These are phyloP conservation scores for Diplazon laetatorius DNA, from an alignment of 2,888 invertebrate genomes.

Conservation along the genomic window DNA sequence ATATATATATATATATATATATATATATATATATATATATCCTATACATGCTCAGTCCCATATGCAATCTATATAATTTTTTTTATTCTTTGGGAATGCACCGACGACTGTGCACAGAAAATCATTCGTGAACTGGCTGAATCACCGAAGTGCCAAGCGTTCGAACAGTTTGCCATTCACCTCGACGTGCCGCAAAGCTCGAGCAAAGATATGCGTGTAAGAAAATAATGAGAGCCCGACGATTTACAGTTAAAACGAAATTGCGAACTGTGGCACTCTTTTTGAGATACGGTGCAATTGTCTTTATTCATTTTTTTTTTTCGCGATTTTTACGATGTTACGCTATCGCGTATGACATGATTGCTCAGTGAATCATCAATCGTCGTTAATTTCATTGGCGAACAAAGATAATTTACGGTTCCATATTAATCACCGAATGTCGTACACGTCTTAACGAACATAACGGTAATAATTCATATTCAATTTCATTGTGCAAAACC, in stretches of 20 bases:
- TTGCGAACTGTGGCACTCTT: conserved; percentile 5
- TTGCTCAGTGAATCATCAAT: conserved; percentile 52
- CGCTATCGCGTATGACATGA: conserved; percentile 38
- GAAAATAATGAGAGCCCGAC: conserved; percentile 66
- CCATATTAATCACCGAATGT: conserved; percentile 9
- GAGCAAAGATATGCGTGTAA: conserved; percentile 17
- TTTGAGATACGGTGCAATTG: conserved; percentile 10
- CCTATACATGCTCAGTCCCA: too few species aligned
- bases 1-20: too few species aligned
- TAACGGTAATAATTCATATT: conserved; percentile 31
- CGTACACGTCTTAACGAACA: conserved; percentile 5
- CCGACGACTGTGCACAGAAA: too few species aligned
- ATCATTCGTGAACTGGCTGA: not conserved
- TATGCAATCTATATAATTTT: too few species aligned
- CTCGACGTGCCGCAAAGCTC: conserved; percentile 54
- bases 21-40: too few species aligned
- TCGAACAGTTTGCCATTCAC: conserved; percentile 24
- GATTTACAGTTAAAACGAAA: conserved; percentile 44
- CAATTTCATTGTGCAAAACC: conserved; percentile 23
- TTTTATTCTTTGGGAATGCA: too few species aligned
- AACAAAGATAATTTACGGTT: conserved; percentile 34
- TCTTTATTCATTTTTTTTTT: too few species aligned
- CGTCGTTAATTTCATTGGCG: conserved; percentile 22
- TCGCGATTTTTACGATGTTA: conserved; percentile 11
- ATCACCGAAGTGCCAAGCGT: conserved; percentile 5